These are phyloP conservation scores for Siniperca knerii DNA, from an alignment of 2,113 vertebrate species.

Conservation along the genomic window DNA sequence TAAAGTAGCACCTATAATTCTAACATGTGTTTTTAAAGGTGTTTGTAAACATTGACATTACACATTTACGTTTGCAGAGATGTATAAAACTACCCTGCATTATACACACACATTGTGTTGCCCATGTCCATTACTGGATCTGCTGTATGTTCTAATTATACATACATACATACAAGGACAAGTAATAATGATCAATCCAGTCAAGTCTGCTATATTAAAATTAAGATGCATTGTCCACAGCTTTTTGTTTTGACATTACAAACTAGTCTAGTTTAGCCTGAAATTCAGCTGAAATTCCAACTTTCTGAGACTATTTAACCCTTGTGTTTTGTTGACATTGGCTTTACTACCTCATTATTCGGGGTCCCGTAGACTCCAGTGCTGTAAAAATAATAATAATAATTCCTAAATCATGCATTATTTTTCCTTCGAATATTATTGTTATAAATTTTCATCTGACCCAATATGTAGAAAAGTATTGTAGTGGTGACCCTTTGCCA, in stretches of 20 bases:
- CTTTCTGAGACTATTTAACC: no score
- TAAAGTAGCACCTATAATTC: constrained; percentile 24
- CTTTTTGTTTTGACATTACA: neutral
- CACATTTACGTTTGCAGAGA: constrained; percentile 28
- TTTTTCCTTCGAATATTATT: no score
- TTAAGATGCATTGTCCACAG: neutral
- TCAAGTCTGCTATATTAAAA: neutral
- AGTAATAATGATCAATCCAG: neutral
- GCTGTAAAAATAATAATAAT: no score
- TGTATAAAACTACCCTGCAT: constrained; percentile 5
- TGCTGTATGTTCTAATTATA: neutral
- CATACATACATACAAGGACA: neutral
- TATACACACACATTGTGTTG: neutral
- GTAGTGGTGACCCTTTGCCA: neutral
- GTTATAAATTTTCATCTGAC: neutral
- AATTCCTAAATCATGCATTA: no score
- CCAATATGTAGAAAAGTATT: no score
- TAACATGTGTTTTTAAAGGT: neutral
- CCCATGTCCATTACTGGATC: neutral
- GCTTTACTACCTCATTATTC: neutral
- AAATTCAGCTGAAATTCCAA: no score
- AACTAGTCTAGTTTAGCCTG: no score
- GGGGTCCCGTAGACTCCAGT: neutral
- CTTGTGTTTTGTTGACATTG: no score
- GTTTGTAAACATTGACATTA: constrained; percentile 26